Evolutionary conservation across 2,888 invertebrate species (phyloP).

Genomic region (Acrobasis repandana): DNA sequence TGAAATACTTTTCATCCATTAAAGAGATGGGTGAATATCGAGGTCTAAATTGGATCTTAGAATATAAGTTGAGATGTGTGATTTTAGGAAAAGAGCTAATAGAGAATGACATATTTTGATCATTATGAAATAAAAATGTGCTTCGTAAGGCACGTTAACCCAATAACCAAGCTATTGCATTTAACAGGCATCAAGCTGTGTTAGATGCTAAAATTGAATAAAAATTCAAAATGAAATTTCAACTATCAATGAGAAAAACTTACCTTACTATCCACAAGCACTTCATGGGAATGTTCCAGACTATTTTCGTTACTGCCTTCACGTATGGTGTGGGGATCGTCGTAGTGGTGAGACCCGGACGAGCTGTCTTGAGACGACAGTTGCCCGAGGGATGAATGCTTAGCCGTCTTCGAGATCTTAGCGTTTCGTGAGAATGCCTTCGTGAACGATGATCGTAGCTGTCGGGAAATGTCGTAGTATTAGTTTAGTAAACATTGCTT

Average conservation of each 20-base stretch:
- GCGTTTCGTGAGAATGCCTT: conserved; percentile 97
- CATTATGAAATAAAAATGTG: too few species aligned
- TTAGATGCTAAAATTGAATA: too few species aligned
- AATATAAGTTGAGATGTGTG: too few species aligned
- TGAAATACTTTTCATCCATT: too few species aligned
- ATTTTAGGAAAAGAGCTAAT: too few species aligned
- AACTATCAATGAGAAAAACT: not conserved
- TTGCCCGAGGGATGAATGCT: conserved; percentile 79
- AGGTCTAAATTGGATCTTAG: too few species aligned
- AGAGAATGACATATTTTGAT: too few species aligned
- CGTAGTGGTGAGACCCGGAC: conserved; percentile 76
- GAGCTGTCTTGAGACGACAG: conserved; percentile 80
- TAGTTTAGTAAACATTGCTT: conserved; percentile 3
- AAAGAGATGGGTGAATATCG: too few species aligned
- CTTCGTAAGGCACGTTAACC: too few species aligned
- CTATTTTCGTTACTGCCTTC: conserved; percentile 81
- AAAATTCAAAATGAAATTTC: too few species aligned
- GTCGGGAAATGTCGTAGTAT: conserved; percentile 40
- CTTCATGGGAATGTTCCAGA: conserved; percentile 77
- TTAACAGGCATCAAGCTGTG: too few species aligned
- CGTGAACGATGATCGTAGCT: conserved; percentile 97
- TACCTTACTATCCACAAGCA: conserved; percentile 54
- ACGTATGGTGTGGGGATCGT: conserved; percentile 78
- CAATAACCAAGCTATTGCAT: too few species aligned
- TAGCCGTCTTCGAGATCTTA: conserved; percentile 88